A percentile compares a stretch with the other conserved stretches of the same genome.
These are phyloP conservation scores for Labia minor DNA, from an alignment of 2,888 invertebrate genomes.

Conservation along the genomic window DNA sequence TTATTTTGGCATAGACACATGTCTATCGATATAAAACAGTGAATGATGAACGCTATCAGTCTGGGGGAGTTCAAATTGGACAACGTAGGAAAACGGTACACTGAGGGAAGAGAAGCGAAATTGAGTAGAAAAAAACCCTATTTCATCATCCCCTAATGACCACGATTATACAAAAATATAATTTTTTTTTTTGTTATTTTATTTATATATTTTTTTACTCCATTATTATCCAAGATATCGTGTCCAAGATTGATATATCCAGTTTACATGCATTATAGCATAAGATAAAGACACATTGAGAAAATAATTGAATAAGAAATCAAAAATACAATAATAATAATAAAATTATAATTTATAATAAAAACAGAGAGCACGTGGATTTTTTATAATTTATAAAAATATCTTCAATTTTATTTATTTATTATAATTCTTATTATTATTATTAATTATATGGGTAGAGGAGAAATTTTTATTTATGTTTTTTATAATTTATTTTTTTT, in stretches of 20 bases:
- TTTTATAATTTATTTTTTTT: background rate
- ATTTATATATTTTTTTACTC: too few species aligned
- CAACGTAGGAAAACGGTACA: background rate
- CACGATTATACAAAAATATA: background rate
- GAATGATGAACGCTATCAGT: background rate
- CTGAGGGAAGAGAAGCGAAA: background rate
- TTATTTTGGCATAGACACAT: too few species aligned
- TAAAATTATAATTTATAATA: too few species aligned
- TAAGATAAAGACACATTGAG: too few species aligned
- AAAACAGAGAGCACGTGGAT: too few species aligned
- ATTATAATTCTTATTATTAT: background rate
- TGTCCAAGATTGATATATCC: too few species aligned
- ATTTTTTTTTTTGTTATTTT: background rate
- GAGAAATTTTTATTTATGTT: background rate
- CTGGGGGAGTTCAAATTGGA: background rate
- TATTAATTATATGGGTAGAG: background rate
- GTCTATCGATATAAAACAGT: background rate
- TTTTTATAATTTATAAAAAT: too few species aligned
- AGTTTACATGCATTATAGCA: too few species aligned
- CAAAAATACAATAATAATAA: too few species aligned
- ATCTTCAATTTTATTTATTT: too few species aligned
- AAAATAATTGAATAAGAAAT: too few species aligned
- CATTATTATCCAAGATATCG: too few species aligned
- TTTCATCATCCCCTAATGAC: background rate
- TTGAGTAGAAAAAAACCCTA: background rate